phyloP scores from a whole-genome alignment of 2,113 vertebrate genomes.

The Hemiscyllium ocellatum region DNA sequence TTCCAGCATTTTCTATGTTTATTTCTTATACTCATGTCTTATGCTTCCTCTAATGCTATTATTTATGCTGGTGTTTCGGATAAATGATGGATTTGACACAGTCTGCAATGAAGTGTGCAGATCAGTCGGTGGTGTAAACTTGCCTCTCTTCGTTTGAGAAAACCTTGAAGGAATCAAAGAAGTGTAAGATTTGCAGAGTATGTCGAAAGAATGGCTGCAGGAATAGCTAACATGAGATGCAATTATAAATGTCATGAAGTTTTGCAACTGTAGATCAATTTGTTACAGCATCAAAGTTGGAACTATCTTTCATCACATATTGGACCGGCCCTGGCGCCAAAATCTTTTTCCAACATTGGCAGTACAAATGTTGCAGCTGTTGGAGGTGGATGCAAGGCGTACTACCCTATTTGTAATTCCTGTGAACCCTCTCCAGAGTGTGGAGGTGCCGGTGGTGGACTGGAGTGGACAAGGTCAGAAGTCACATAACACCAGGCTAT shows the following conservation, averaged over 20 bases:
- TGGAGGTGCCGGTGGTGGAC: too few species aligned
- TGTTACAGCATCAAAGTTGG: neutral
- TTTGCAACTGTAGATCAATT: neutral
- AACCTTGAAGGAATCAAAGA: neutral
- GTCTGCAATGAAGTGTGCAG: neutral
- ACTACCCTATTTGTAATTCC: neutral
- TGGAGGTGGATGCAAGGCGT: neutral
- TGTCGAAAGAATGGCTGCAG: too few species aligned
- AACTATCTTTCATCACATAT: too few species aligned
- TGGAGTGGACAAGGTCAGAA: too few species aligned
- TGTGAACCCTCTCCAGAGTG: neutral
- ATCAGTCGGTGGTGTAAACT: neutral
- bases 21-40: neutral
- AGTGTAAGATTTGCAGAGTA: neutral
- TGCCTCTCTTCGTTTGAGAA: neutral
- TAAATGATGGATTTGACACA: neutral
- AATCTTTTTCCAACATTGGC: too few species aligned
- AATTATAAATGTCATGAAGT: neutral
- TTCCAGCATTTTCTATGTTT: too few species aligned
- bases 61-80: neutral
- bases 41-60: neutral
- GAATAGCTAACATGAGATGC: neutral
- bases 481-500: too few species aligned
- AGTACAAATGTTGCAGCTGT: too few species aligned
- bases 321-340: too few species aligned